Evolutionary conservation across 2,888 invertebrate genomes (phyloP).

Genomic region (Ctenicera cuprea): DNA sequence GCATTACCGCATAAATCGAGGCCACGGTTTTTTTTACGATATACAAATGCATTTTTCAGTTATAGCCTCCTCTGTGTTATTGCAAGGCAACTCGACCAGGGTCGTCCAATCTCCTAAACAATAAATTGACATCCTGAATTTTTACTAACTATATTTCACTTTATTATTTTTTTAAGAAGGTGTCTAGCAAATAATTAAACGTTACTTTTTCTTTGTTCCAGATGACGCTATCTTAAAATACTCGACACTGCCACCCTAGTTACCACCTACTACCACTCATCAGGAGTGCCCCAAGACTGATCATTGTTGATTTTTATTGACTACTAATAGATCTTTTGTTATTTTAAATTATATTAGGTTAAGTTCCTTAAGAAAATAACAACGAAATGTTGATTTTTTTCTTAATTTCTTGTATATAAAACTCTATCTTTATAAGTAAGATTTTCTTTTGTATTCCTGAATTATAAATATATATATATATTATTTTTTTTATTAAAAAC

Average conservation of each 20-base stretch:
- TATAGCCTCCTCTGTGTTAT: slow-evolving; percentile 48
- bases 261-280: slow-evolving; percentile 69
- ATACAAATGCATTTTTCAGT: slow-evolving; percentile 54
- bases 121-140: slow-evolving; percentile 27
- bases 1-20: slow-evolving; percentile 46
- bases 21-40: slow-evolving; percentile 44
- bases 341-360: slow-evolving; percentile 72
- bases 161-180: slow-evolving; percentile 37
- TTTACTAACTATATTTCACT: slow-evolving; percentile 6
- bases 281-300: slow-evolving; percentile 72
- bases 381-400: slow-evolving; percentile 47
- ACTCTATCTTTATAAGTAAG: slow-evolving; percentile 37
- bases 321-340: slow-evolving; percentile 68
- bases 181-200: not conserved
- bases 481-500: slow-evolving; percentile 43
- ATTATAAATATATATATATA: slow-evolving; percentile 38
- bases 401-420: slow-evolving; percentile 51
- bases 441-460: slow-evolving; percentile 39
- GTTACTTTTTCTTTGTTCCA: slow-evolving; percentile 63
- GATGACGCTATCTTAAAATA: slow-evolving; percentile 63
- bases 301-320: slow-evolving; percentile 72
- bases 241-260: slow-evolving; percentile 71
- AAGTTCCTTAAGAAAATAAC: slow-evolving; percentile 65
- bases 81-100: slow-evolving; percentile 62
- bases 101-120: slow-evolving; percentile 59